A percentile compares a stretch with the other conserved stretches of the same genome.
Conservation (phyloP, 2,113 vertebrate species). For the Pteruthius melanotis region DNA sequence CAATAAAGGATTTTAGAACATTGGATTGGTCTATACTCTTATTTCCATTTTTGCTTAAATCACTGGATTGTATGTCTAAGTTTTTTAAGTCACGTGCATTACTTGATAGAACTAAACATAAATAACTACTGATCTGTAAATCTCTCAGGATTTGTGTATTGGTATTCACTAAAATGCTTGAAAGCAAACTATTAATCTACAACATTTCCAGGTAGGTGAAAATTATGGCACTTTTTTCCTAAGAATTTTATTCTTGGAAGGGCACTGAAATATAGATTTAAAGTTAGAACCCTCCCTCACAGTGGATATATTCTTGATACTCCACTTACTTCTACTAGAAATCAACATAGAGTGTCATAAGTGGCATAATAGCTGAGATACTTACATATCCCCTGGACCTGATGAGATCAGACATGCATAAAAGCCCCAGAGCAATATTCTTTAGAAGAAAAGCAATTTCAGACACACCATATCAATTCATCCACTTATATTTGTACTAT, state of each 20-base stretch:
- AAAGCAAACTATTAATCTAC: neutral
- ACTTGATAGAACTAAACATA: neutral
- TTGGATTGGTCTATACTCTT: neutral
- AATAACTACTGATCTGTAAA: neutral
- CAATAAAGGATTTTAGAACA: neutral
- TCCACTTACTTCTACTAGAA: neutral
- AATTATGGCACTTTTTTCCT: neutral
- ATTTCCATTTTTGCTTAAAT: neutral
- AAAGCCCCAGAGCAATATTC: conserved; percentile 35
- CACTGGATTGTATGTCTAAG: neutral
- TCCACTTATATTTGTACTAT: neutral
- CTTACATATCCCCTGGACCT: neutral
- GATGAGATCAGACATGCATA: conserved; percentile 54
- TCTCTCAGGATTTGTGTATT: neutral
- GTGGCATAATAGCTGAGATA: neutral
- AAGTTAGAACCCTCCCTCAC: neutral
- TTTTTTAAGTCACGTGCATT: neutral
- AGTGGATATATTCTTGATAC: neutral
- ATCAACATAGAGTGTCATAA: neutral
- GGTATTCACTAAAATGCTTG: neutral
- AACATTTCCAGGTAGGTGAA: neutral
- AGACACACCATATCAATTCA: conserved; percentile 40
- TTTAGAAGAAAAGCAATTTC: conserved; percentile 30
- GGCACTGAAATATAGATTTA: neutral
- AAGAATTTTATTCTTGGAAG: neutral